These are phyloP conservation scores for Xestia ashworthii DNA, from an alignment of 2,888 invertebrate genomes.

Conservation along the genomic window DNA sequence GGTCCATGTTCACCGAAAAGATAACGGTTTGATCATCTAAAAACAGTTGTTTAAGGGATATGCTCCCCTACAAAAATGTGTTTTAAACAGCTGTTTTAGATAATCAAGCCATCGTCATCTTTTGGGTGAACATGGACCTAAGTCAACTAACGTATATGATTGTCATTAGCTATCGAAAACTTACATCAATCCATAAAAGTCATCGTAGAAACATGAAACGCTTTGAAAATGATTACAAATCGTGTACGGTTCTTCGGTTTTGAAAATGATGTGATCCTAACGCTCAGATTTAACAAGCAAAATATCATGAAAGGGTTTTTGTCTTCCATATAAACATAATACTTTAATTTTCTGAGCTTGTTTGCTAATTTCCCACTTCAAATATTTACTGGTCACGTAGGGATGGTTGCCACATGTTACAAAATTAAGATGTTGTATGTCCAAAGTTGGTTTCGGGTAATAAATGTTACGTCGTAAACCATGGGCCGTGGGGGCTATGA, in stretches of 20 bases:
- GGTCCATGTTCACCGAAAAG: too few relatives aligned
- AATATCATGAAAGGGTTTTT: conserved; percentile 8
- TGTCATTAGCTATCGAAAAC: neutral
- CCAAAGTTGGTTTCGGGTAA: conserved; percentile 41
- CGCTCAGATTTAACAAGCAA: conserved; percentile 2
- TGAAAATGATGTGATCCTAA: neutral
- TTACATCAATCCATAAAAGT: neutral
- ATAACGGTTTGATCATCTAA: too few relatives aligned
- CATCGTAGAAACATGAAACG: neutral
- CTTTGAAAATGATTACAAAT: neutral
- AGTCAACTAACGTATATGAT: neutral
- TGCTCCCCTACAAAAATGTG: too few relatives aligned
- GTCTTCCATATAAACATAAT: conserved; percentile 12
- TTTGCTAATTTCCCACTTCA: conserved; percentile 25
- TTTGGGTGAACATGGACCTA: too few relatives aligned
- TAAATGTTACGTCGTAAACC: conserved; percentile 54
- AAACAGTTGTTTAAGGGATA: too few relatives aligned
- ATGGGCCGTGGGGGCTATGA: conserved; percentile 36
- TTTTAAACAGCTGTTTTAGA: too few relatives aligned
- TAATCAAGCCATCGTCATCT: too few relatives aligned
- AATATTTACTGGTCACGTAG: conserved; percentile 22
- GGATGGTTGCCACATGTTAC: conserved; percentile 40
- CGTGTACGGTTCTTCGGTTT: neutral
- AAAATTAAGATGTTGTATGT: conserved; percentile 45
- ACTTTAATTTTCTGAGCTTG: conserved; percentile 30